Conservation (phyloP, 2,113 vertebrate genomes). For the Thymallus thymallus region DNA sequence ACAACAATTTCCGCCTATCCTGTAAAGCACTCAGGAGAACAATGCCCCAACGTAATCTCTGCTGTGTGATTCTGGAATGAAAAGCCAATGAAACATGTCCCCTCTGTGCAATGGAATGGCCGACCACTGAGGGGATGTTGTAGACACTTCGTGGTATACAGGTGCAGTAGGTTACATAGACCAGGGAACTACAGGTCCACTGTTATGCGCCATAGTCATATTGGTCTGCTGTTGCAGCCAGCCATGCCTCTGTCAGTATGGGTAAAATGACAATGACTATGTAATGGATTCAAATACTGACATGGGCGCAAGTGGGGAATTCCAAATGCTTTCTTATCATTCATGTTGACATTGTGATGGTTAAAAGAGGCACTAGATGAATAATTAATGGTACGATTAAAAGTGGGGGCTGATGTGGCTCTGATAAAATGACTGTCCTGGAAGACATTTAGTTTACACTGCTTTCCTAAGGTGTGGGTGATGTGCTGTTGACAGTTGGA, state of each 20-base stretch:
- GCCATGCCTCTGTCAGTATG: conserved; percentile 16
- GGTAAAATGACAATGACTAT: conserved; percentile 26
- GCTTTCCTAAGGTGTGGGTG: conserved; percentile 2
- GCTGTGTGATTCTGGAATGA: conserved; percentile 51
- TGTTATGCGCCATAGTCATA: conserved; percentile 11
- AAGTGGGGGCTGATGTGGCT: conserved; percentile 32
- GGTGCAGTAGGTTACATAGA: conserved; percentile 3
- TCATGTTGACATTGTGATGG: conserved; percentile 37
- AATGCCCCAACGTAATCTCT: conserved; percentile 53
- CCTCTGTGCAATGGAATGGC: conserved; percentile 33
- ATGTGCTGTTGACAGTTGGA: conserved; percentile 11
- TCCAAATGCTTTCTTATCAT: conserved; percentile 32
- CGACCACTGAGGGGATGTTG: conserved; percentile 20
- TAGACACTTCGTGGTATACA: conserved; percentile 26
- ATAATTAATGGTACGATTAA: conserved; percentile 50
- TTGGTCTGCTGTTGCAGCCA: neutral
- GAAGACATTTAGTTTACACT: conserved; percentile 37
- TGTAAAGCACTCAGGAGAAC: conserved; percentile 51
- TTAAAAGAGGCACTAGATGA: conserved; percentile 39
- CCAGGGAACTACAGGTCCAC: neutral
- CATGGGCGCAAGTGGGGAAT: conserved; percentile 28
- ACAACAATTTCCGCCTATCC: conserved; percentile 51
- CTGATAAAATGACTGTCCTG: conserved; percentile 16
- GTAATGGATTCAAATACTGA: conserved; percentile 51
- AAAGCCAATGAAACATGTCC: conserved; percentile 52